Percentiles rank a stretch among this genome's conserved stretches.
phyloP scores from a whole-genome alignment of 2,888 invertebrate species.

The Pterostichus madidus region DNA sequence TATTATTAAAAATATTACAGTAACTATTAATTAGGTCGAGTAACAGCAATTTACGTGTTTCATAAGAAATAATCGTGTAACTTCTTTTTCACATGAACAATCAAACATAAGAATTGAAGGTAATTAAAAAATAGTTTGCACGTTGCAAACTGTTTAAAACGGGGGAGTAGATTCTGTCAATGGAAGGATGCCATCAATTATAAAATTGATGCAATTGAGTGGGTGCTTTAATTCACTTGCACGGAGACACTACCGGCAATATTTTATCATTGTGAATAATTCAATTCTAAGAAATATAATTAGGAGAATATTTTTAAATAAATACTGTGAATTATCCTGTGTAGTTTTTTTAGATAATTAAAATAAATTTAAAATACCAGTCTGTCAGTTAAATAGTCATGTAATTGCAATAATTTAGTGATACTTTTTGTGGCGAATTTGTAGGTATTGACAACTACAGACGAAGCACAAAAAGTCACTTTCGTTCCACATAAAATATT shows the following conservation, averaged over 20 bases:
- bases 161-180: neutral
- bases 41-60: constrained; percentile 27
- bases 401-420: too few species aligned
- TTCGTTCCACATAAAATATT: too few species aligned
- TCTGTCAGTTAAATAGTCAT: too few species aligned
- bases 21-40: constrained; percentile 11
- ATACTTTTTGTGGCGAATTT: too few species aligned
- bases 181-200: constrained; percentile 43
- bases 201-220: constrained; percentile 51
- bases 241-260: constrained; percentile 2
- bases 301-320: constrained; percentile 17
- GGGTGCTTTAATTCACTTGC: constrained; percentile 11
- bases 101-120: constrained; percentile 6
- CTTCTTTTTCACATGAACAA: neutral
- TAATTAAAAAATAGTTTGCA: constrained; percentile 23
- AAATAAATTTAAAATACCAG: too few species aligned
- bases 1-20: constrained; percentile 10
- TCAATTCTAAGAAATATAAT: constrained; percentile 24
- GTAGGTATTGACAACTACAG: too few species aligned
- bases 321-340: neutral
- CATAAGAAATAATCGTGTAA: neutral
- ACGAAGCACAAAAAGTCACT: too few species aligned
- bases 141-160: constrained; percentile 10
- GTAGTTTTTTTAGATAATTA: too few species aligned
- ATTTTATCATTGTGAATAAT: constrained; percentile 26